Percentiles rank a stretch among this genome's conserved stretches.
Evolutionary conservation across 1,140 invertebrate genomes (phyloP).

Genomic region (Pomacea maculata): DNA sequence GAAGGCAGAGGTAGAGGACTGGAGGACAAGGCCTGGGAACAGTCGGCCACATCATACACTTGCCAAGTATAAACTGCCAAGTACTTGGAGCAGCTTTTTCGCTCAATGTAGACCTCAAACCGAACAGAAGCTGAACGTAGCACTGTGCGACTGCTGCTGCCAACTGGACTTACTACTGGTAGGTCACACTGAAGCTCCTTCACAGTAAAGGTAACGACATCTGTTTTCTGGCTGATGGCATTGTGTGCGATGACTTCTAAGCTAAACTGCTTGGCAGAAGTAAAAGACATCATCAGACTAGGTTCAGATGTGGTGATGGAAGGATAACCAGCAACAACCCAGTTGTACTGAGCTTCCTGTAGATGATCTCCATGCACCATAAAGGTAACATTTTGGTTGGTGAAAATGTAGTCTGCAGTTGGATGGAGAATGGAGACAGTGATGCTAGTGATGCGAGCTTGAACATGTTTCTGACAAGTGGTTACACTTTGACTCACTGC

Average conservation of each 20-base stretch:
- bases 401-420: constrained; percentile 27
- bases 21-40: constrained; percentile 35
- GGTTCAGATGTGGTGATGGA: background rate
- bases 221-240: background rate
- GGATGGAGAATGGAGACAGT: constrained; percentile 12
- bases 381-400: constrained; percentile 29
- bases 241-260: constrained; percentile 11
- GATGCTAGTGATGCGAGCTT: constrained; percentile 11
- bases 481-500: constrained; percentile 1
- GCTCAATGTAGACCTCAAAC: constrained; percentile 43
- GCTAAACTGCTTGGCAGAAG: constrained; percentile 2
- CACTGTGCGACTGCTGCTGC: constrained; percentile 20
- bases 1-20: constrained; percentile 31
- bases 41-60: constrained; percentile 33
- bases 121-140: constrained; percentile 35
- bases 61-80: constrained; percentile 42
- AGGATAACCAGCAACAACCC: background rate
- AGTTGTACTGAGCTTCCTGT: constrained; percentile 18
- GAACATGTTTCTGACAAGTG: constrained; percentile 9
- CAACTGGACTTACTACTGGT: constrained; percentile 35
- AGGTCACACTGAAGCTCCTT: constrained; percentile 39
- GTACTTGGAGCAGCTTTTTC: constrained; percentile 41
- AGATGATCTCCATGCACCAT: constrained; percentile 17
- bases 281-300: background rate
- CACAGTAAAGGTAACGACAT: constrained; percentile 34